Evolutionary conservation across 2,888 invertebrate species (phyloP).

Genomic region (Polydesmus complanatus): DNA sequence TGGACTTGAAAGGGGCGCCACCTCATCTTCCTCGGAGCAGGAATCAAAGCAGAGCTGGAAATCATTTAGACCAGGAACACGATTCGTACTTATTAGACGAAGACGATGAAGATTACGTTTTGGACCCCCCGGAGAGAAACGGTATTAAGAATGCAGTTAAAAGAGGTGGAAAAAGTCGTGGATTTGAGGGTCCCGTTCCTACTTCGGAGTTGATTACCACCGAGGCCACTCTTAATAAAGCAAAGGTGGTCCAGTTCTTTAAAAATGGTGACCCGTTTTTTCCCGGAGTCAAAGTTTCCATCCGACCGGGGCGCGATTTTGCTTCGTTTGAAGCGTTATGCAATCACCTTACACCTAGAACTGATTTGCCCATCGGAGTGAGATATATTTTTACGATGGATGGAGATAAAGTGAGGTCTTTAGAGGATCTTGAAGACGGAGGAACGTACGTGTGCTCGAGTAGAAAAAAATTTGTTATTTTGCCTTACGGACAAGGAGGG

Average conservation of each 20-base stretch:
- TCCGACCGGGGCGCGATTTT: conserved; percentile 77
- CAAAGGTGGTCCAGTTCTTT: conserved; percentile 68
- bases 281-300: conserved; percentile 73
- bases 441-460: conserved; percentile 85
- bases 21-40: background rate
- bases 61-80: conserved; percentile 1
- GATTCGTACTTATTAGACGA: background rate
- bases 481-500: conserved; percentile 39
- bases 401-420: conserved; percentile 65
- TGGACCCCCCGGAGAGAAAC: conserved; percentile 2
- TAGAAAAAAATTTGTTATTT: conserved; percentile 63
- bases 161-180: background rate
- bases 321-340: conserved; percentile 69
- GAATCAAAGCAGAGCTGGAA: background rate
- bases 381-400: conserved; percentile 85
- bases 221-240: conserved; percentile 50
- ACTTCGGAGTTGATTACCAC: conserved; percentile 33
- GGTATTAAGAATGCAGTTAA: background rate
- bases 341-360: conserved; percentile 70
- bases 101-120: background rate
- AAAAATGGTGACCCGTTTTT: conserved; percentile 88
- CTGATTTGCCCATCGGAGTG: conserved; percentile 77
- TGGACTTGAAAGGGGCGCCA: conserved; percentile 4
- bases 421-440: conserved; percentile 80
- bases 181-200: conserved; percentile 1